Evolutionary conservation across 2,797 vertebrate species (phyloP).

Genomic region (Xerus rutilus): DNA sequence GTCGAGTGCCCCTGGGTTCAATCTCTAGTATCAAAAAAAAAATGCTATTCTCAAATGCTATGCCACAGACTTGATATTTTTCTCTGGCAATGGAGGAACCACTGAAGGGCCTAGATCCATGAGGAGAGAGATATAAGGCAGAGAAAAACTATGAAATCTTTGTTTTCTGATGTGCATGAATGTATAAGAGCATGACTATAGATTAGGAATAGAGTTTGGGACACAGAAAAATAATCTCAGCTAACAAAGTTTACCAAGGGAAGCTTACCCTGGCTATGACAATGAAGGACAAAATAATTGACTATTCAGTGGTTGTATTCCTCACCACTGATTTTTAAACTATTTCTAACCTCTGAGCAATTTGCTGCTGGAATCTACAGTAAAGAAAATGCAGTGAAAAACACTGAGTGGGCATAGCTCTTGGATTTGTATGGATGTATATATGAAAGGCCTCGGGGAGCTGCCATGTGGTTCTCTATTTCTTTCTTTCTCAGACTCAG

Average conservation of each 20-base stretch:
- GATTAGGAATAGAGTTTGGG: neutral
- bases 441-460: neutral
- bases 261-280: neutral
- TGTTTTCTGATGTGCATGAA: neutral
- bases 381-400: neutral
- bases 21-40: no score
- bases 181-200: neutral
- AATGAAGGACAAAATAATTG: conserved; percentile 13
- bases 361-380: neutral
- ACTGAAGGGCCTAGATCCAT: neutral
- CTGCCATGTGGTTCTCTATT: neutral
- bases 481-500: neutral
- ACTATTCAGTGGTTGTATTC: neutral
- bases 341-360: conserved; percentile 19
- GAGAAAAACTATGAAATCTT: neutral
- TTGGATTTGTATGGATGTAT: neutral
- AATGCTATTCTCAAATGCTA: neutral
- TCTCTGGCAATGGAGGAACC: neutral
- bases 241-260: conserved; percentile 23
- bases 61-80: neutral
- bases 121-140: neutral
- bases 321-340: conserved; percentile 36
- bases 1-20: no score
- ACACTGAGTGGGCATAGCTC: neutral
- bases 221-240: neutral